These are phyloP conservation scores for Ibidorhyncha struthersii DNA, from an alignment of 2,113 vertebrate genomes.

Conservation along the genomic window DNA sequence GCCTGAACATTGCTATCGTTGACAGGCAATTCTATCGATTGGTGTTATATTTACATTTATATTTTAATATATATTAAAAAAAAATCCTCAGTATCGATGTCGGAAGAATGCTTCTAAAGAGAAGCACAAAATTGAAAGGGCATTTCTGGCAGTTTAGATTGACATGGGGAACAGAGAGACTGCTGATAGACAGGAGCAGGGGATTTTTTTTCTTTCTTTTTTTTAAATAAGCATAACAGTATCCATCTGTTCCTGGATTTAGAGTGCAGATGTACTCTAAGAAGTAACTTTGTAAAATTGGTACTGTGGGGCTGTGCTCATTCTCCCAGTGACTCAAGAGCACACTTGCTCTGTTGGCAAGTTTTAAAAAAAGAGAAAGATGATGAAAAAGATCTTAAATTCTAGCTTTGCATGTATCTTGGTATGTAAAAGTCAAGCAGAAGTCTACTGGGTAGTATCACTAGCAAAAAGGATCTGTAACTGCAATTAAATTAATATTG, in stretches of 20 bases:
- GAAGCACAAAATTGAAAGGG: neutral
- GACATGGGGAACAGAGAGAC: neutral
- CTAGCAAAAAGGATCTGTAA: neutral
- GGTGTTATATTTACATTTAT: neutral
- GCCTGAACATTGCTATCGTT: accelerated
- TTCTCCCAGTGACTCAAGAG: neutral
- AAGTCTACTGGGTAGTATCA: neutral
- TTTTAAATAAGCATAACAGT: neutral
- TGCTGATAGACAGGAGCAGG: neutral
- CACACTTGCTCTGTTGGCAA: neutral
- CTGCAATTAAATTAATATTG: neutral
- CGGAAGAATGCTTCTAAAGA: neutral
- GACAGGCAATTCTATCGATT: neutral
- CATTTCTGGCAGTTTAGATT: neutral
- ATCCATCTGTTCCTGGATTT: constrained; percentile 45
- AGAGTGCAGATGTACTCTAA: neutral
- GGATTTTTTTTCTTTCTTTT: neutral
- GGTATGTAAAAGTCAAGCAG: neutral
- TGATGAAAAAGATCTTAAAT: neutral
- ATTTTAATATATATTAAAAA: neutral
- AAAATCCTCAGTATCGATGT: neutral
- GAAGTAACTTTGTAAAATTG: neutral
- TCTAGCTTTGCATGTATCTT: neutral
- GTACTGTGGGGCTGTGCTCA: neutral
- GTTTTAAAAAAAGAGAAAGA: neutral